Evolutionary conservation across 2,113 vertebrate species (phyloP).

Genomic region (Hemiprocne comata): DNA sequence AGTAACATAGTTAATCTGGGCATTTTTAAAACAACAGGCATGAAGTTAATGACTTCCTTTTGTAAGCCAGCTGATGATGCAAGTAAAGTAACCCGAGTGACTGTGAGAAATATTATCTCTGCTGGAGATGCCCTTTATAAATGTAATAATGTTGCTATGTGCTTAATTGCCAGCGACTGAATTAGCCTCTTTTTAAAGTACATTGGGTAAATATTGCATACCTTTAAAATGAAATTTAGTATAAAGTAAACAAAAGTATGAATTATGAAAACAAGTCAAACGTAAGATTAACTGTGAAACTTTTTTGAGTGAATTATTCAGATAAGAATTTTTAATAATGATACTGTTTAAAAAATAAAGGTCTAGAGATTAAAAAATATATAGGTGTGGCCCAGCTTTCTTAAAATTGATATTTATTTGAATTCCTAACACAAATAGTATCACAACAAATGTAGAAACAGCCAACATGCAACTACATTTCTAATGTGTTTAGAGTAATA

Average conservation of each 20-base stretch:
- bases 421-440: neutral
- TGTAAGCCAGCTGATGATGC: conserved; percentile 10
- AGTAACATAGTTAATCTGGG: neutral
- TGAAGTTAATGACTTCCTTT: neutral
- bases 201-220: neutral
- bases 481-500: neutral
- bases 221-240: neutral
- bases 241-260: neutral
- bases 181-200: neutral
- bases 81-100: conserved; percentile 69
- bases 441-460: neutral
- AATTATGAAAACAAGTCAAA: neutral
- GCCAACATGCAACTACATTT: neutral
- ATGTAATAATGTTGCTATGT: conserved; percentile 63
- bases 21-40: neutral
- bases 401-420: neutral
- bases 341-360: neutral
- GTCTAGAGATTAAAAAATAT: neutral
- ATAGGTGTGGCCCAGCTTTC: neutral
- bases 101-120: conserved; percentile 69
- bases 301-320: neutral
- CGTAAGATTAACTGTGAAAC: neutral
- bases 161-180: conserved; percentile 18
- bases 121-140: conserved; percentile 40
- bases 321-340: neutral